phyloP scores from a whole-genome alignment of 2,113 vertebrate species.

The Psophia crepitans region DNA sequence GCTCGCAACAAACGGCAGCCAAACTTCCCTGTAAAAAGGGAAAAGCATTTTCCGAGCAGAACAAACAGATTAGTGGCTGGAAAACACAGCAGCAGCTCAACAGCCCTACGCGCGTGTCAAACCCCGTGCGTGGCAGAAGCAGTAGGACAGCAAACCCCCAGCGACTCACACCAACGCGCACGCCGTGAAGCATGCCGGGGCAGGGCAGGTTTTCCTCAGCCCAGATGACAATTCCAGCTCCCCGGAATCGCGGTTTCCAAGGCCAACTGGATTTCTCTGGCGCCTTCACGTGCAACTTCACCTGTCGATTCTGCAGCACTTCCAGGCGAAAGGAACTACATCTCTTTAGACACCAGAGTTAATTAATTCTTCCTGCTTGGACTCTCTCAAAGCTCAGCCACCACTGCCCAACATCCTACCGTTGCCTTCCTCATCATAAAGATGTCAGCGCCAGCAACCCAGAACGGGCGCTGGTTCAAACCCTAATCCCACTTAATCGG shows the following conservation, averaged over 20 bases:
- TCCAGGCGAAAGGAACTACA: neutral
- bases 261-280: neutral
- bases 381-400: neutral
- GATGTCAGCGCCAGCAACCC: neutral
- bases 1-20: neutral
- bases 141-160: neutral
- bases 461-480: neutral
- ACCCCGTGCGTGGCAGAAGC: neutral
- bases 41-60: neutral
- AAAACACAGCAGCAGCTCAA: neutral
- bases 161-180: accelerated
- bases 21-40: neutral
- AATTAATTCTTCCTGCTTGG: too few relatives aligned
- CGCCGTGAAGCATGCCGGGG: accelerated
- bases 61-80: neutral
- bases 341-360: too few relatives aligned
- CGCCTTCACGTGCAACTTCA: neutral
- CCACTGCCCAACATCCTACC: neutral
- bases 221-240: neutral
- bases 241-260: neutral
- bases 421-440: neutral
- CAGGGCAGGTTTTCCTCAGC: too few relatives aligned
- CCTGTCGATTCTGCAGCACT: neutral
- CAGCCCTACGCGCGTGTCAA: neutral
- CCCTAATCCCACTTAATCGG: neutral